phyloP scores from a whole-genome alignment of 2,888 invertebrate species.

The Endotricha flammealis region DNA sequence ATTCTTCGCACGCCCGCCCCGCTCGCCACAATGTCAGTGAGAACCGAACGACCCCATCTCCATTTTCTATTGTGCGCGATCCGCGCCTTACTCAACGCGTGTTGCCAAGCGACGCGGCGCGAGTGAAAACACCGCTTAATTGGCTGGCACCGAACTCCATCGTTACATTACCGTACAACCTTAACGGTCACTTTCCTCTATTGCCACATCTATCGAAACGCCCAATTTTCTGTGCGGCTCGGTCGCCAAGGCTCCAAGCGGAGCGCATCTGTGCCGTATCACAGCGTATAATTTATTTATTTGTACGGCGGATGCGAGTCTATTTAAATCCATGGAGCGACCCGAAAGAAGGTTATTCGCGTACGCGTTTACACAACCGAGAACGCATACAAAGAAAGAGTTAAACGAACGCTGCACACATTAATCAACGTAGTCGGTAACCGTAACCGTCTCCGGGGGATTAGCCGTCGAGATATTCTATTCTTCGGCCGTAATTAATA shows the following conservation, averaged over 20 bases:
- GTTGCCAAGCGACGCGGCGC: constrained; percentile 36
- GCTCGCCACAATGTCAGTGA: constrained; percentile 43
- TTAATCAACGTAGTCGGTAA: constrained; percentile 75
- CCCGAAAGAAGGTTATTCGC: constrained; percentile 65
- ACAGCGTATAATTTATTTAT: constrained; percentile 56
- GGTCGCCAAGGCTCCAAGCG: constrained; percentile 43
- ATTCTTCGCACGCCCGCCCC: constrained; percentile 60
- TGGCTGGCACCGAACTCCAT: constrained; percentile 35
- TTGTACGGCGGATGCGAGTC: constrained; percentile 52
- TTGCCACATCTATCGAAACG: constrained; percentile 37
- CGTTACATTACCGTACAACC: constrained; percentile 32
- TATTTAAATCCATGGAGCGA: constrained; percentile 52
- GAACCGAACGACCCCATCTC: constrained; percentile 40
- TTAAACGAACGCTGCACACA: constrained; percentile 64
- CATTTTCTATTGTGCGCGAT: constrained; percentile 43
- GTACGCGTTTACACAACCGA: constrained; percentile 52
- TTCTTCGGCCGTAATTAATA: constrained; percentile 73
- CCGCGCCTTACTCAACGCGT: constrained; percentile 26
- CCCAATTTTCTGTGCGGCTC: constrained; percentile 31
- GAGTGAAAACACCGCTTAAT: constrained; percentile 41
- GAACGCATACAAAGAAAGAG: constrained; percentile 58
- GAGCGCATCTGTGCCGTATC: constrained; percentile 50
- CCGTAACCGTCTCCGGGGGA: constrained; percentile 71
- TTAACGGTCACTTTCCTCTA: constrained; percentile 43
- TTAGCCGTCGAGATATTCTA: constrained; percentile 72